Base-by-base conservation (phyloP, 2,113 vertebrate genomes). In the Ciconia maguari region DNA sequence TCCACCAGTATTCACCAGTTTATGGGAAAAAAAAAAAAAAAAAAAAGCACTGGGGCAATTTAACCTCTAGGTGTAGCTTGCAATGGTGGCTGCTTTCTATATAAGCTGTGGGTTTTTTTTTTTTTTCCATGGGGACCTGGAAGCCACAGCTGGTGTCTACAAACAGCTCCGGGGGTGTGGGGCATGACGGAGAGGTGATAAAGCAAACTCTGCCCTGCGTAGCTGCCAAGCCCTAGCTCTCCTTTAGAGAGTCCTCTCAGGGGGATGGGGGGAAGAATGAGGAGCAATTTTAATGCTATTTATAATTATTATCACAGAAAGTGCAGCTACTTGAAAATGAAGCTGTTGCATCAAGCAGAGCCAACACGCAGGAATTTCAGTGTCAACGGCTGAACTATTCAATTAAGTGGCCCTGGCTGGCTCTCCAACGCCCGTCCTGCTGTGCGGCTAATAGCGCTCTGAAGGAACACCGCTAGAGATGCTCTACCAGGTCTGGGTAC, bases 201-300 rank as follows among this genome's bases (percentile, higher is more conserved):
- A 93, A 70, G 27, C 36, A 49, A 69, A 4, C 17, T 42, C 36
- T 44, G 18, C 61, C 29, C 27, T 14, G 11, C 1, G 1, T 13
- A 32, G 22, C 61, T 71, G 65, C 72, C 57, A 55, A 57, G 25
- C 20, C 48, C 54, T 30, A 2, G 0, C 36, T 46, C 19, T 64
- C 48, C 57, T 55, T 48, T 15, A 49, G 38, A 34, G 46, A 49
- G 8, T 32, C 26, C 46, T 71, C 57, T 21, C 3, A 0, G 6
- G 9, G 42, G 5, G 29, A 2, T 3, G 2, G 36, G 48, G 15
- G 51, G 44, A 89, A 51, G 19, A 49, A 66, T 0, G 0, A 94
- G 81, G 16, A 93, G 54, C 66, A 72, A 38, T 58, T 83, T 44
- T n/a, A 85, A 65, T 38, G 25, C 49, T 69, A 13, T 61, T 87